Base-by-base conservation (phyloP, 2,797 vertebrate genomes). In the Gobionotothen gibberifrons region DNA sequence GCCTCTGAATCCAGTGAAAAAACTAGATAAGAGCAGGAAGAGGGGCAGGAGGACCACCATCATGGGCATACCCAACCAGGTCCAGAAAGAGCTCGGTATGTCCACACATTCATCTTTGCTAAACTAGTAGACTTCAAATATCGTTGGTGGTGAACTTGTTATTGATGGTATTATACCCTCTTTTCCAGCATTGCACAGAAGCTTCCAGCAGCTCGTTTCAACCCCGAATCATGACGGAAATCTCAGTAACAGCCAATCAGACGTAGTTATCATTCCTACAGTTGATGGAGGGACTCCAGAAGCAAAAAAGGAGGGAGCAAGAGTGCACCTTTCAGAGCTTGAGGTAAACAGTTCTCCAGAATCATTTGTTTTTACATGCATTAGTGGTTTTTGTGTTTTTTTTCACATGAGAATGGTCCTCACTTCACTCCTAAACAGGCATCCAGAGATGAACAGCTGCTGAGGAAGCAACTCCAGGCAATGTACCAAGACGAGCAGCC, bases 1-100 rank as follows among this genome's bases (percentile, higher is more conserved):
- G 81, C 95, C 95, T 44, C 83, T 94, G 70, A 93, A 94, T 85
- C 89, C 92, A 56, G 89, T 93, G 39, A 95, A 93, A 88, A 90
- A 75, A 74, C 42, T 84, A 12, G 93, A 95, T 71, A 42, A 95
- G 93, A 83, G 80, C 90, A 87, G 69, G 72, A 97, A 94, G 90
- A 94, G 96, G 52, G 95, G 84, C 84, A 95, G 98, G 89, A 95
- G 98, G 74, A 98, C 97, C 0, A 99, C 97, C 0, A 97, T 99
- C 78, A 96, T 99, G 95, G 98, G 98, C 7, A 95, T 99, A 72
- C 98, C 98, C 4, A 96, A 97, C 76, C 97, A 99, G 0, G 94
- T 99, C 86, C 98, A 99, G 82, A 96, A 95, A 81, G 98, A 99
- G 79, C 95, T 99, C 0, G 96, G 97, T 99, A 94, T 78, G 94